Evolutionary conservation across 2,888 invertebrate genomes (phyloP).

Genomic region (Cephus rjabovi): DNA sequence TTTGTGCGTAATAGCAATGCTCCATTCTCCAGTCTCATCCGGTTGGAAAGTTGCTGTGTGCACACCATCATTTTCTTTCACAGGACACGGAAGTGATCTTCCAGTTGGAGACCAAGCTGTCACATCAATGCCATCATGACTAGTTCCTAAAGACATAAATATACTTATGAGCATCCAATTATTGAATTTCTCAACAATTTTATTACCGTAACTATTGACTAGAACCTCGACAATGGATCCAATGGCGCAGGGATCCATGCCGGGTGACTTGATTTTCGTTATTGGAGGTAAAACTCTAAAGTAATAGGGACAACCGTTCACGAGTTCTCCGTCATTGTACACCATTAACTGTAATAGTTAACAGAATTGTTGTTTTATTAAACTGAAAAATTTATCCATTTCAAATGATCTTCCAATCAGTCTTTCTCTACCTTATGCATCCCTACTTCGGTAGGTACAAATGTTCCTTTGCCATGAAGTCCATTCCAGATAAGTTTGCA

Average conservation of each 20-base stretch:
- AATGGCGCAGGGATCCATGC: conserved; percentile 95
- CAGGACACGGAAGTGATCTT: conserved; percentile 82
- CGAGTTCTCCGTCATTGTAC: conserved; percentile 71
- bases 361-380: conserved; percentile 10
- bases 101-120: conserved; percentile 94
- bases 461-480: conserved; percentile 79
- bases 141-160: conserved; percentile 53
- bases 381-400: neutral
- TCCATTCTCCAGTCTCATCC: conserved; percentile 97
- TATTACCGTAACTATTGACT: conserved; percentile 82
- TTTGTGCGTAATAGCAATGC: conserved; percentile 95
- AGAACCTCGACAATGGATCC: conserved; percentile 96
- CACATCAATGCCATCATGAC: conserved; percentile 82
- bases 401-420: neutral
- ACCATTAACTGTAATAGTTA: conserved; percentile 68
- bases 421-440: conserved; percentile 79
- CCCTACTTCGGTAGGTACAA: conserved; percentile 90
- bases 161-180: neutral
- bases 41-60: conserved; percentile 98
- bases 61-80: conserved; percentile 88
- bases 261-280: conserved; percentile 88
- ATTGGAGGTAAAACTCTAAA: conserved; percentile 90
- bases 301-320: conserved; percentile 76
- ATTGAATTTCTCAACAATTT: neutral
- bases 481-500: conserved; percentile 66